A percentile compares a stretch with the other conserved stretches of the same genome.
These are phyloP conservation scores for Coccyzus lansbergi DNA, from an alignment of 2,797 vertebrate species.

Conservation along the genomic window DNA sequence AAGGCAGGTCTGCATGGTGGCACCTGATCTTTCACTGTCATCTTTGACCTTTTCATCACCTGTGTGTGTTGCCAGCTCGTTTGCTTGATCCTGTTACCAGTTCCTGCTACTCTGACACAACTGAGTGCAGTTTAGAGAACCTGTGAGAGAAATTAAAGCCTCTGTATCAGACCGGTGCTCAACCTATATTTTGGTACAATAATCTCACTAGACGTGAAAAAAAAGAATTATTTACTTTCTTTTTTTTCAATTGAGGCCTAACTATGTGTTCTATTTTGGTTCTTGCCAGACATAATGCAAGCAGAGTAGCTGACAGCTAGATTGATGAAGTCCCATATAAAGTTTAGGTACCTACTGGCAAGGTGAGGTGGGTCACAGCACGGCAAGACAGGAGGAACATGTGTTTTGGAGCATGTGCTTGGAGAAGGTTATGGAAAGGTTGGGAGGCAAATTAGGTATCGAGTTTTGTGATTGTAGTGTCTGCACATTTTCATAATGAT, in stretches of 20 bases:
- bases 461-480: neutral
- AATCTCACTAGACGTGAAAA: neutral
- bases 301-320: neutral
- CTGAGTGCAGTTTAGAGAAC: neutral
- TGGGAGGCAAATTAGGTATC: neutral
- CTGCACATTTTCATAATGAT: neutral
- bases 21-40: neutral
- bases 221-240: neutral
- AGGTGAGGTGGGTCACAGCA: fast-evolving
- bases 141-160: neutral
- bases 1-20: neutral
- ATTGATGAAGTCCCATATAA: neutral
- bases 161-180: neutral
- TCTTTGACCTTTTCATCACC: neutral
- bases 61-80: neutral
- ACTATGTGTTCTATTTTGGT: neutral
- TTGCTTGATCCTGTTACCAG: neutral
- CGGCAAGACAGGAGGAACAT: neutral
- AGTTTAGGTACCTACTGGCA: neutral
- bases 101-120: neutral
- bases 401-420: neutral
- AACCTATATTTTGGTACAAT: neutral
- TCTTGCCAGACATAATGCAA: neutral
- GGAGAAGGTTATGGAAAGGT: neutral
- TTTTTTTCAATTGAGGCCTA: neutral